Conservation (phyloP, 1,140 invertebrate species). For the Drosophila kanapiae region DNA sequence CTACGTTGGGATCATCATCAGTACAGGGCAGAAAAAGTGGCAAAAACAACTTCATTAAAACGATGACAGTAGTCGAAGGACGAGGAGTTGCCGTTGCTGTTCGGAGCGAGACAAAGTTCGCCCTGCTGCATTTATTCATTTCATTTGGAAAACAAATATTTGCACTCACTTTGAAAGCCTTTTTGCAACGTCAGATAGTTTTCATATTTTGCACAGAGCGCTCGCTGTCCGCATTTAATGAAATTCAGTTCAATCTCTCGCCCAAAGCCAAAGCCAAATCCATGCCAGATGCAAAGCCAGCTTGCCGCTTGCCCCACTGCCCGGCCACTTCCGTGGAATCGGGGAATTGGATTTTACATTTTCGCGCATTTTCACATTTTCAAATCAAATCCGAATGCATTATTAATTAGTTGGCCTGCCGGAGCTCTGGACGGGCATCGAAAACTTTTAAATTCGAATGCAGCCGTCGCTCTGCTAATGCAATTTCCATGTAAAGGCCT, state of each 20-base stretch:
- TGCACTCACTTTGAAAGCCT: constrained; percentile 47
- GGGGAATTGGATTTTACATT: constrained; percentile 44
- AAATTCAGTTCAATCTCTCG: constrained; percentile 50
- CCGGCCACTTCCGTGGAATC: constrained; percentile 18
- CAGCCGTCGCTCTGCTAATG: constrained; percentile 53
- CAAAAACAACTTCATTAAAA: constrained; percentile 72
- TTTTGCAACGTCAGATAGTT: constrained; percentile 38
- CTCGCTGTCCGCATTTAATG: constrained; percentile 43
- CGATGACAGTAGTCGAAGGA: constrained; percentile 24
- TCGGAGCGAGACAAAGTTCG: not conserved
- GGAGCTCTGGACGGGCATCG: constrained; percentile 6
- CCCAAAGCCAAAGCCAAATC: constrained; percentile 15
- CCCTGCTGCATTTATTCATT: constrained; percentile 62
- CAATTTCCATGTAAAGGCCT: constrained; percentile 57
- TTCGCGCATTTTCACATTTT: constrained; percentile 53
- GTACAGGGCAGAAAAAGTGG: not conserved
- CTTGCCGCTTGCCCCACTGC: not conserved
- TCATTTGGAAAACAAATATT: constrained; percentile 80
- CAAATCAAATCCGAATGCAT: constrained; percentile 66
- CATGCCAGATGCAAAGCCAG: constrained; percentile 47
- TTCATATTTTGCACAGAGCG: constrained; percentile 56
- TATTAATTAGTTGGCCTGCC: constrained; percentile 64
- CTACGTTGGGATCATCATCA: constrained; percentile 4
- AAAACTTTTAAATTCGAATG: constrained; percentile 47
- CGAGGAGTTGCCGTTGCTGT: not conserved